Base-by-base conservation (phyloP, 2,888 invertebrate genomes). In the Cryptocheilus praepositus region DNA sequence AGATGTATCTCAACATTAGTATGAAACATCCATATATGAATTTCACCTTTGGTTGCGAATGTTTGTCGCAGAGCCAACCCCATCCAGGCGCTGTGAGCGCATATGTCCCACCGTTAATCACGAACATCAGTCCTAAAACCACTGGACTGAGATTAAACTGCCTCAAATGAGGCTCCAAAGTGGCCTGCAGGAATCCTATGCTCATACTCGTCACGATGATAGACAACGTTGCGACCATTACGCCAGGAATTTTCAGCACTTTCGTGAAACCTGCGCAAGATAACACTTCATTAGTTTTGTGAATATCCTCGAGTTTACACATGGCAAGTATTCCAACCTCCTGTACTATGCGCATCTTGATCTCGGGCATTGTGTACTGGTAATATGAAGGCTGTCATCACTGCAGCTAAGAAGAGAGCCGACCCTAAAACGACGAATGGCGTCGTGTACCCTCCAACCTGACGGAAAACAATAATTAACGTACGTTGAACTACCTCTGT, bases 101-200 rank as follows among this genome's bases (percentile, higher is more conserved):
- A 87, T 96, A 96, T 11, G 93, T 91, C 0, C 94, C 95, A 2
- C 96, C 95, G 85, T 94, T 95, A 77, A 96, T 94, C 52, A 96
- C 93, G 84, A 96, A 96, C 92, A 96, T 94, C 59, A 95, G 87
- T 0, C 96, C 96, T 73, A 95, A 89, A 13, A 94, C 86, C 54
- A 95, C 91, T 0, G 95, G 94, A 0, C 93, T 91, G 68, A 95
- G 89, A 1, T 91, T 78, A 83, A 95, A 95, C 89, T 91, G 90
- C 73, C 94, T 88, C n/a, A 98, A 90, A 90, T 97, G 97, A 0
- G 95, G 95, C 79, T 97, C 96, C 21, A 98, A 90, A 0, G 97
- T 97, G 0, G 97, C 96, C 85, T 96, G 95, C 21, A 97, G 90
- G 88, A 96, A 98, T 19, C 96, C 95, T 59, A 96, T 95, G 77